Percentiles rank a stretch among this genome's conserved stretches.
These are phyloP conservation scores for Ceratina australensis DNA, from an alignment of 1,140 invertebrate species.

Conservation along the genomic window DNA sequence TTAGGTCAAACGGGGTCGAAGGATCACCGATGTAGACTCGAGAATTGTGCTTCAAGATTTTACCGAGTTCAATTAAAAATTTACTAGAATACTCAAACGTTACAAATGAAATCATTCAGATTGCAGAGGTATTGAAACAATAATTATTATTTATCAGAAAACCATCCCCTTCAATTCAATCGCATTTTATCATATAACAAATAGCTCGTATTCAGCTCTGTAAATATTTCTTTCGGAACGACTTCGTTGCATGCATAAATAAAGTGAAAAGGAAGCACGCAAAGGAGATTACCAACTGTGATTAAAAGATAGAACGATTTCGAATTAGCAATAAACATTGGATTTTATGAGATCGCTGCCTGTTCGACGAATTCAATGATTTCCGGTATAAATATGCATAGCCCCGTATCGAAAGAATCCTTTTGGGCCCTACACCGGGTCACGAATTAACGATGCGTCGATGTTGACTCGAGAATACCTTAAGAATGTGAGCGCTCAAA, in stretches of 20 bases:
- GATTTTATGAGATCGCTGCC: constrained; percentile 48
- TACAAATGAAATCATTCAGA: background rate
- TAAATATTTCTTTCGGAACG: no score
- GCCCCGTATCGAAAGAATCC: background rate
- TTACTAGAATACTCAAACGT: no score
- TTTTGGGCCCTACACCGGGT: background rate
- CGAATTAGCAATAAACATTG: constrained; percentile 46
- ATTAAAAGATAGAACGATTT: constrained; percentile 21
- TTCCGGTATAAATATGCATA: constrained; percentile 42
- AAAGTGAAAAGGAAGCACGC: background rate
- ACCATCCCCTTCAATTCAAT: no score
- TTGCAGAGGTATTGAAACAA: no score
- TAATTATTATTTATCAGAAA: no score
- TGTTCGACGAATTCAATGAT: constrained; percentile 13
- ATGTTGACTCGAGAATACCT: no score
- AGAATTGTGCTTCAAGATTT: background rate
- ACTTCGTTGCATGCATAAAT: background rate
- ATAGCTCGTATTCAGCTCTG: no score
- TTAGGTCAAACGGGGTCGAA: constrained; percentile 36
- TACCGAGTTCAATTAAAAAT: no score
- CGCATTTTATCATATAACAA: no score
- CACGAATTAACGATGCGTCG: constrained; percentile 8
- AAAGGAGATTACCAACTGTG: constrained; percentile 48
- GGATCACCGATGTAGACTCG: background rate
- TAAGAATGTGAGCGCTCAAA: background rate